Evolutionary conservation across 2,888 invertebrate species (phyloP).

Genomic region (Lepidochrysops patricia): DNA sequence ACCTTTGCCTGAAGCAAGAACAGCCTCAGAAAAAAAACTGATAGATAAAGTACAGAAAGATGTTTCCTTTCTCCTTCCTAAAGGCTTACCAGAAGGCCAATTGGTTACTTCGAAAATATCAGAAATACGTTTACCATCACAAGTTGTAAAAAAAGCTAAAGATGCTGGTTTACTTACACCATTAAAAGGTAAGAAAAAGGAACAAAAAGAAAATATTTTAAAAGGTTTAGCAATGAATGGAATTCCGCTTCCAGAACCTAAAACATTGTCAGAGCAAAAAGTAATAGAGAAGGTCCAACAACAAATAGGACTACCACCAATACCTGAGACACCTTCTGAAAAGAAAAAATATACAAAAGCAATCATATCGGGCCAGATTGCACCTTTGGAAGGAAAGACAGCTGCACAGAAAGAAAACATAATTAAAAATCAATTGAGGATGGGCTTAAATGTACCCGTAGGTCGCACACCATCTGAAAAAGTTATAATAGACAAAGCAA

Average conservation of each 20-base stretch:
- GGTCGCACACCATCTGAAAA: constrained; percentile 24
- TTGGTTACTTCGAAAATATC: neutral
- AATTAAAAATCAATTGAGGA: constrained; percentile 19
- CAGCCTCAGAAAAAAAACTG: constrained; percentile 20
- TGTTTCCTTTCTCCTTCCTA: constrained; percentile 22
- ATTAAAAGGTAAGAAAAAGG: constrained; percentile 23
- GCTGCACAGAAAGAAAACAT: constrained; percentile 25
- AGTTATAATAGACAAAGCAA: constrained; percentile 19
- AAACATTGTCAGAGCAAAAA: constrained; percentile 23
- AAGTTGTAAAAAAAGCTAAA: constrained; percentile 27
- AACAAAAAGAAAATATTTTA: constrained; percentile 23
- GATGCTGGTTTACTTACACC: constrained; percentile 27
- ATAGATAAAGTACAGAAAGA: constrained; percentile 19
- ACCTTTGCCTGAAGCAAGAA: constrained; percentile 22
- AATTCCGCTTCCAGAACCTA: constrained; percentile 20
- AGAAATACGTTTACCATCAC: constrained; percentile 16
- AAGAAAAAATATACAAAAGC: constrained; percentile 24
- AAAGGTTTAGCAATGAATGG: constrained; percentile 21
- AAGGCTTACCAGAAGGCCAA: constrained; percentile 4
- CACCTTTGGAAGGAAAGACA: constrained; percentile 35
- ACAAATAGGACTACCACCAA: constrained; percentile 25
- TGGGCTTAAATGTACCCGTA: constrained; percentile 27
- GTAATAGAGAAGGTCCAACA: constrained; percentile 22
- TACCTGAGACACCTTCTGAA: constrained; percentile 20
- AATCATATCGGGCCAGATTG: constrained; percentile 27